phyloP scores from a whole-genome alignment of 2,113 vertebrate species.

The Nycticryphes semicollaris region DNA sequence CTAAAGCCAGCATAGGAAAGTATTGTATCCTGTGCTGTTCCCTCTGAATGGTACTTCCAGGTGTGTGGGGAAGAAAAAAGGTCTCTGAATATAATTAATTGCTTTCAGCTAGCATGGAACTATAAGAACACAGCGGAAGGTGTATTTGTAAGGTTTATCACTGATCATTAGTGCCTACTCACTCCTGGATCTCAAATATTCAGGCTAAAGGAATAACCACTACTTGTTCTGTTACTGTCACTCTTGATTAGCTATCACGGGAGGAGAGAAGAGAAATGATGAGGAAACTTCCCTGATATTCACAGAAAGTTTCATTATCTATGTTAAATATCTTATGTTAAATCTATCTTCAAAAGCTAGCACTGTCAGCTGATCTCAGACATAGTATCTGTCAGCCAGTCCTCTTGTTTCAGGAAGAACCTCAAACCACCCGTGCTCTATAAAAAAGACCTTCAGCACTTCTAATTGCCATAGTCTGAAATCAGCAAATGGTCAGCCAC shows the following conservation, averaged over 20 bases:
- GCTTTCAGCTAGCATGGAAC: background rate
- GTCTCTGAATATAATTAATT: background rate
- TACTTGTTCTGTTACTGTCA: background rate
- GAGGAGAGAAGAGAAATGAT: background rate
- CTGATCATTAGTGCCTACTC: background rate
- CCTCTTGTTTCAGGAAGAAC: background rate
- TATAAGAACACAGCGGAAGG: background rate
- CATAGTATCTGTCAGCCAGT: background rate
- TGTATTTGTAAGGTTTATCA: background rate
- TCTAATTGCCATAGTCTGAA: background rate
- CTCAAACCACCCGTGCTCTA: background rate
- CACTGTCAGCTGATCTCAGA: background rate
- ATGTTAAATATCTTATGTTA: background rate
- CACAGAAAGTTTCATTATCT: background rate
- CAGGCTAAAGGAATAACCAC: background rate
- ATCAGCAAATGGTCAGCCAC: background rate
- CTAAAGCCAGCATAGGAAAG: background rate
- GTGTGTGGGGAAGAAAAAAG: background rate
- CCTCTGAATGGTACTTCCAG: background rate
- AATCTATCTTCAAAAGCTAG: background rate
- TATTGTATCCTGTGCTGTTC: background rate
- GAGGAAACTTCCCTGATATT: background rate
- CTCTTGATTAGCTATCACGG: background rate
- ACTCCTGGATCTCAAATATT: background rate
- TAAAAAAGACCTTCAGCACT: background rate